Base-by-base conservation (phyloP, 2,888 invertebrate species). In the Caenorhabditis angaria region DNA sequence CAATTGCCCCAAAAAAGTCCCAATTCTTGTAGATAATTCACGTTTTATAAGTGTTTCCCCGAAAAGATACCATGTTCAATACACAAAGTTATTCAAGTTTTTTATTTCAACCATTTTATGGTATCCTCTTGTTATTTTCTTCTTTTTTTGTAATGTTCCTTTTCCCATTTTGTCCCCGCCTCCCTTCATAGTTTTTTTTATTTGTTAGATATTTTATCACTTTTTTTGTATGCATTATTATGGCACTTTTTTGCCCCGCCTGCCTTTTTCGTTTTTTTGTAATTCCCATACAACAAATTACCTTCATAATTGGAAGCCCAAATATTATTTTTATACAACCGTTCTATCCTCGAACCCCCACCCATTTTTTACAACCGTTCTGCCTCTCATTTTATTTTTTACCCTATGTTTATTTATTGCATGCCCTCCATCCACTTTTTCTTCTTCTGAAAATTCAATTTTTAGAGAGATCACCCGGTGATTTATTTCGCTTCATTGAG, bases 281-380 rank as follows among this genome's bases (percentile, higher is more conserved):
- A 47, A 12, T n/a, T 48, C 51, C 27, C 50, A 25, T 41, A 51
- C 55, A 54, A 58, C 54, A 51, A 32, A 32, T 61, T 32, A 61
- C 29, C 41, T 41, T 41, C 41, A 41, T 41, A 55, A 55, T n/a
- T 51, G 24, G 22, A 24, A 20, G 25, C 62, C 58, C 58, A 41
- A 41, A 41, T n/a, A n/a, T 61, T 62, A 64, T 63, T 59, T 65
- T 70, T 70, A 77, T 72, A 77, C 72, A 75, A 75, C 72, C 72
- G 60, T 64, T 75, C 74, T 64, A 61, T 66, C 69, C 74, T 72
- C 74, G 27, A 51, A 51, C 27, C 20, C 35, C 2, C 6, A 58
- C 20, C 41, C 54, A 29, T 51, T 51, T 56, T 70, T 65, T 77
- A 66, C 68, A 74, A 77, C 74, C 71, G 47, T 73, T 71, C 77